Evolutionary conservation across 2,888 invertebrate species (phyloP), one percentile per base, ranked within the genome.

Genomic region (Leuctra nigra): DNA sequence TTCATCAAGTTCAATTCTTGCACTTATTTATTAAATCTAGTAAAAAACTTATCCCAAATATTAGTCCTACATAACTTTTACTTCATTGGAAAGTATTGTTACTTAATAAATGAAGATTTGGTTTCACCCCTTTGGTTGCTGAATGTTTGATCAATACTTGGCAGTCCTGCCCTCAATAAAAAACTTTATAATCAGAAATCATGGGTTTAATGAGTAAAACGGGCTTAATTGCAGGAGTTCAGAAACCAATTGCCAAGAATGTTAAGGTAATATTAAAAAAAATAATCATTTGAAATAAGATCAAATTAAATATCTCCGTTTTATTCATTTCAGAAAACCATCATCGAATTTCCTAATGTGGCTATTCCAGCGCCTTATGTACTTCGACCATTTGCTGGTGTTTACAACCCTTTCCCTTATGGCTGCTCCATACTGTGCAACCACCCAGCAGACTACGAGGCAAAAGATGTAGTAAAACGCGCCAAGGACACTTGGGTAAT

Each of bases 341-440:
- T 16, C 13, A 75, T 65, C 7, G 61, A 80, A 55, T 67, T 83
- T 59, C 72, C 73, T 66, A 82, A 83, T 65, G 78, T 83, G 9
- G 80, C 83, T 13, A 76, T 75, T 24, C 84, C 86, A 1, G 87
- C 88, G 1, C 86, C 88, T 3, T 84, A 84, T 59, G 79, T 83
- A 57, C 73, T 89, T 39, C 83, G 89, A 50, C 90, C 90, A 0
- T 87, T 86, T 67, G 87, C 89, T 2, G 87, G 86, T 0, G 75
- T 91, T 1, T 89, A 83, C 72, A 91, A 91, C 71, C 91, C 91
- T 0, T 91, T 86, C 70, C 80, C 87, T 0, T 80, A 82, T 60
- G 82, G 83, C 4, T 91, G 91, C 68, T 91, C 91, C 0, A 82
- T 91, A 6, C 75, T 91, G 7, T 91, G 91, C 73, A 91, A 91